Conservation (phyloP, 92 coral and sea anemone species). For the Plumapathes pennacea region DNA sequence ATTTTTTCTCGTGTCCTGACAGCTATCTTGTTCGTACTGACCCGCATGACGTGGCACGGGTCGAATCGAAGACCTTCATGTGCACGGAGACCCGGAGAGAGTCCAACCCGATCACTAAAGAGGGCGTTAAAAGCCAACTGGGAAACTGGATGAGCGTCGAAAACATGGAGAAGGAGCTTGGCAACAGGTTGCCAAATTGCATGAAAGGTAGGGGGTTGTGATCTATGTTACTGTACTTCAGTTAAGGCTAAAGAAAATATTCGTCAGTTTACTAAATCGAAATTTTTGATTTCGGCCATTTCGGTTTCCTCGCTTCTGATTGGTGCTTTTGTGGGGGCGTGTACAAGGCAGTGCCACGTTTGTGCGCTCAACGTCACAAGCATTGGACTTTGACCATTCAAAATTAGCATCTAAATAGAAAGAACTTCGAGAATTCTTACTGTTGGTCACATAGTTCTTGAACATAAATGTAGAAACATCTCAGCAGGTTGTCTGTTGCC, state of each 20-base stretch:
- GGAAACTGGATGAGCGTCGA: constrained; percentile 79
- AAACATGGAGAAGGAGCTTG: constrained; percentile 53
- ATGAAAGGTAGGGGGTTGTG: constrained; percentile 74
- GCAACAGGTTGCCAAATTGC: constrained; percentile 73
- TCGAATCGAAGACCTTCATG: constrained; percentile 80
- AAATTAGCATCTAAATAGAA: too few species aligned
- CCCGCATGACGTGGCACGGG: constrained; percentile 91
- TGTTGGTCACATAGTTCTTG: too few species aligned
- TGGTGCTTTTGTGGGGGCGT: constrained; percentile 52
- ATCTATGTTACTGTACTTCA: not conserved
- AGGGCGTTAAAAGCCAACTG: constrained; percentile 60
- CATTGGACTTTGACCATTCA: constrained; percentile 31
- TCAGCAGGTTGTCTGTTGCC: too few species aligned
- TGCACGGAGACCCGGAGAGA: constrained; percentile 69
- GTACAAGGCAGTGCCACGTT: constrained; percentile 59
- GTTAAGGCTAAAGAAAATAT: not conserved
- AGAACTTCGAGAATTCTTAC: too few species aligned
- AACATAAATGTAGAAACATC: too few species aligned
- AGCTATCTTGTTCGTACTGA: constrained; percentile 82
- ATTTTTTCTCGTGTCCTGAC: too few species aligned
- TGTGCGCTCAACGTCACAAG: constrained; percentile 1
- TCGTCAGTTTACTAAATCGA: too few species aligned
- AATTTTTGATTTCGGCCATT: constrained; percentile 1
- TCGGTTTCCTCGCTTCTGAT: constrained; percentile 19
- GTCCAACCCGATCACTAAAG: constrained; percentile 63